phyloP scores from a whole-genome alignment of 2,888 invertebrate genomes.

The Exocentrus adspersus region DNA sequence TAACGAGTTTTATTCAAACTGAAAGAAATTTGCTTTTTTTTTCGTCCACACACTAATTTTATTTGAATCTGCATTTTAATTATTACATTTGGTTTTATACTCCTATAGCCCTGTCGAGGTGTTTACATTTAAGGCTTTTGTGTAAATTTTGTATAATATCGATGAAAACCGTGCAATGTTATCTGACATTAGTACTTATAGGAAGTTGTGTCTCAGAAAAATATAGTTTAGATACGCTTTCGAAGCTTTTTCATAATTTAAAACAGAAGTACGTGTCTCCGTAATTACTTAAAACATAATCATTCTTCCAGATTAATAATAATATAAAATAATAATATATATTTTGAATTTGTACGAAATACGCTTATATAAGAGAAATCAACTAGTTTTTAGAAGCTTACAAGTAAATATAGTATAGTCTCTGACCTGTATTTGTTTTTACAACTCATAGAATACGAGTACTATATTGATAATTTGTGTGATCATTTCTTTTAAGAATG shows the following conservation, averaged over 20 bases:
- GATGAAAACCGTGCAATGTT: constrained; percentile 44
- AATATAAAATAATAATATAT: no score
- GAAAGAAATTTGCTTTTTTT: no score
- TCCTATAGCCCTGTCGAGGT: not conserved
- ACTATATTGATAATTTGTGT: constrained; percentile 22
- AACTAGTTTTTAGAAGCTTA: constrained; percentile 47
- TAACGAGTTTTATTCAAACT: no score
- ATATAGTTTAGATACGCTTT: constrained; percentile 26
- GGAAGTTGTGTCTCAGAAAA: constrained; percentile 15
- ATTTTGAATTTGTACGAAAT: constrained; percentile 40
- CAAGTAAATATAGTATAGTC: constrained; percentile 37
- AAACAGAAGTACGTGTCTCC: constrained; percentile 20
- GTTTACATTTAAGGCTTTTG: constrained; percentile 28
- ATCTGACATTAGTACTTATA: constrained; percentile 34
- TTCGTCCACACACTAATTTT: no score
- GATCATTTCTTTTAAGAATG: constrained; percentile 25
- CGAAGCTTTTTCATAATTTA: constrained; percentile 25
- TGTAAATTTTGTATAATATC: constrained; percentile 35
- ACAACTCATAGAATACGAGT: constrained; percentile 10
- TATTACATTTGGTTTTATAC: not conserved
- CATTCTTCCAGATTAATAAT: constrained; percentile 40
- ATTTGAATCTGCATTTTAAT: no score
- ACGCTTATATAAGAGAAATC: constrained; percentile 48
- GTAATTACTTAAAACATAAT: constrained; percentile 25
- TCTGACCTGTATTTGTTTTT: constrained; percentile 16